Percentiles rank a stretch among this genome's conserved stretches.
Evolutionary conservation across 1,140 invertebrate genomes (phyloP).

Genomic region (Pogonomyrmex barbatus): DNA sequence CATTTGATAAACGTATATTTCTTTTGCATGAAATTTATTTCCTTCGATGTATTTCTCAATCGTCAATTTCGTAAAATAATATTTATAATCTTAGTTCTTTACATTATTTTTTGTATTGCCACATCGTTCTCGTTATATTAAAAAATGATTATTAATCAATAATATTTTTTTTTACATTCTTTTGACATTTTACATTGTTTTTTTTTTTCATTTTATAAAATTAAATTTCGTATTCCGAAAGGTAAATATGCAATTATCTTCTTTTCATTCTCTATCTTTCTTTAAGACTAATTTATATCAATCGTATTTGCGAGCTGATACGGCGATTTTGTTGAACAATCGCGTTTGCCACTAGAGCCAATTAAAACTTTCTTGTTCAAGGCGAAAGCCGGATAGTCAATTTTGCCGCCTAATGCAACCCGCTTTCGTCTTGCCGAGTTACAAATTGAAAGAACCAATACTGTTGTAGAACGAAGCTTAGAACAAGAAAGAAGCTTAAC

Average conservation of each 20-base stretch:
- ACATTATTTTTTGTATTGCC: no score
- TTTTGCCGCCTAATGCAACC: constrained; percentile 22
- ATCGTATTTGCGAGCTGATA: constrained; percentile 42
- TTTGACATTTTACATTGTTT: neutral
- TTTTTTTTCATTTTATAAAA: neutral
- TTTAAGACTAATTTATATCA: constrained; percentile 33
- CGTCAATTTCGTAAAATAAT: neutral
- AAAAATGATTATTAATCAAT: neutral
- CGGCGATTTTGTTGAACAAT: constrained; percentile 26
- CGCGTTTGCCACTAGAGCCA: constrained; percentile 47
- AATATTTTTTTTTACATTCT: neutral
- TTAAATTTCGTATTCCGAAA: neutral
- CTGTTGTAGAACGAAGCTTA: neutral
- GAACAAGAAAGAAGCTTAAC: constrained; percentile 39
- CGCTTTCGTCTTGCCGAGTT: constrained; percentile 7
- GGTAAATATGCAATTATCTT: neutral
- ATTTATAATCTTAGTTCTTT: neutral
- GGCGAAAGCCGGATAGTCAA: constrained; percentile 44
- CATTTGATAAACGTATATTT: neutral
- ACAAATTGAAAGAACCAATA: constrained; percentile 51
- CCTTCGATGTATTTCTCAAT: neutral
- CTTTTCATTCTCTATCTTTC: neutral
- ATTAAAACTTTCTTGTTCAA: constrained; percentile 56
- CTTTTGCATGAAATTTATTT: neutral
- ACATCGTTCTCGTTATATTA: neutral